phyloP scores from a whole-genome alignment of 2,113 vertebrate species.

The Odobenus rosmarus region DNA sequence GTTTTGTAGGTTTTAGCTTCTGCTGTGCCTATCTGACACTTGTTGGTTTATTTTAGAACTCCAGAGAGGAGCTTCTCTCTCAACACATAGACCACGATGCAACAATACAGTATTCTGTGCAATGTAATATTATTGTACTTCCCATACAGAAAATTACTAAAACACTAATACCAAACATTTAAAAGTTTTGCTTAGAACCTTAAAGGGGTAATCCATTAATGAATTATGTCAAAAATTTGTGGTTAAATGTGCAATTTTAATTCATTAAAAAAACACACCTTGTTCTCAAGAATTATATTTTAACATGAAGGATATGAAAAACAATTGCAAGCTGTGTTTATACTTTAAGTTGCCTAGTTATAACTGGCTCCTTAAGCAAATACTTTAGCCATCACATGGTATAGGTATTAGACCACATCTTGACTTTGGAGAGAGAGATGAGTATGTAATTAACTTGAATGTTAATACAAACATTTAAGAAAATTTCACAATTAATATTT shows the following conservation, averaged over 20 bases:
- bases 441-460: neutral
- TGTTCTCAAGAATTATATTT: neutral
- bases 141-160: neutral
- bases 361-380: neutral
- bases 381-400: neutral
- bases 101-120: neutral
- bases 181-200: slow-evolving; percentile 34
- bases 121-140: neutral
- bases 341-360: neutral
- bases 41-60: neutral
- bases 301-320: neutral
- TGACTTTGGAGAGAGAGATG: neutral
- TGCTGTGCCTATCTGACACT: neutral
- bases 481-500: slow-evolving; percentile 45
- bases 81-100: neutral
- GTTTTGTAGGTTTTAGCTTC: neutral
- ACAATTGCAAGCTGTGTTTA: neutral
- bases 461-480: slow-evolving; percentile 15
- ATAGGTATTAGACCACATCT: neutral
- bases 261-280: neutral
- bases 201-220: neutral
- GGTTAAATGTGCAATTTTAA: slow-evolving; percentile 2
- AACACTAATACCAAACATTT: neutral
- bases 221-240: slow-evolving; percentile 4
- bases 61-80: neutral